These are phyloP conservation scores for Sphecodes monilicornis DNA, from an alignment of 2,888 invertebrate species.

Conservation along the genomic window DNA sequence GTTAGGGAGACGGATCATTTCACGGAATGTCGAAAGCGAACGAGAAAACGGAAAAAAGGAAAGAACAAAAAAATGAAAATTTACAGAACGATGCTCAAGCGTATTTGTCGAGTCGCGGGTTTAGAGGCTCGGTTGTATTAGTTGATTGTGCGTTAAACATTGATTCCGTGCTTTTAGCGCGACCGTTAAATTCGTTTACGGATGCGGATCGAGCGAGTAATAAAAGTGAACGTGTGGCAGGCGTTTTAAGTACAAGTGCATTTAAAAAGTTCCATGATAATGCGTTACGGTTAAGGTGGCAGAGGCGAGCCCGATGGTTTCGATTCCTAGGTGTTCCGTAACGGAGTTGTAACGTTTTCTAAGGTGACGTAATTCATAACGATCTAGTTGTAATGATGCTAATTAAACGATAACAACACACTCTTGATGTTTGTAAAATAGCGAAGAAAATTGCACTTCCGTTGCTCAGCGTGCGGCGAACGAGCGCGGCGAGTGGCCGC, in stretches of 20 bases:
- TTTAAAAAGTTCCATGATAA: constrained; percentile 58
- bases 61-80: not conserved
- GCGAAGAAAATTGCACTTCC: constrained; percentile 16
- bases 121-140: constrained; percentile 18
- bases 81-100: constrained; percentile 50
- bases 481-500: not conserved
- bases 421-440: constrained; percentile 29
- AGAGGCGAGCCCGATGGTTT: constrained; percentile 24
- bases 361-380: constrained; percentile 33
- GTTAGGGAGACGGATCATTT: constrained; percentile 25
- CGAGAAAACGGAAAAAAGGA: not conserved
- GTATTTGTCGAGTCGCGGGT: constrained; percentile 22
- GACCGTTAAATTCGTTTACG: not conserved
- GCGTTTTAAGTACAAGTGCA: constrained; percentile 47
- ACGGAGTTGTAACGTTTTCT: constrained; percentile 60
- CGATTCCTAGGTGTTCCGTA: constrained; percentile 60
- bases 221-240: not conserved
- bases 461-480: constrained; percentile 8
- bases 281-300: constrained; percentile 21
- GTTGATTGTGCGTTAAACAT: constrained; percentile 38
- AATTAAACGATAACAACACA: constrained; percentile 27
- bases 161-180: constrained; percentile 25
- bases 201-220: not conserved
- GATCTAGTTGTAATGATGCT: constrained; percentile 15
- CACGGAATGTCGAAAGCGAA: not conserved